Base-by-base conservation (phyloP, 2,888 invertebrate species). In the Pyrgus malvae region DNA sequence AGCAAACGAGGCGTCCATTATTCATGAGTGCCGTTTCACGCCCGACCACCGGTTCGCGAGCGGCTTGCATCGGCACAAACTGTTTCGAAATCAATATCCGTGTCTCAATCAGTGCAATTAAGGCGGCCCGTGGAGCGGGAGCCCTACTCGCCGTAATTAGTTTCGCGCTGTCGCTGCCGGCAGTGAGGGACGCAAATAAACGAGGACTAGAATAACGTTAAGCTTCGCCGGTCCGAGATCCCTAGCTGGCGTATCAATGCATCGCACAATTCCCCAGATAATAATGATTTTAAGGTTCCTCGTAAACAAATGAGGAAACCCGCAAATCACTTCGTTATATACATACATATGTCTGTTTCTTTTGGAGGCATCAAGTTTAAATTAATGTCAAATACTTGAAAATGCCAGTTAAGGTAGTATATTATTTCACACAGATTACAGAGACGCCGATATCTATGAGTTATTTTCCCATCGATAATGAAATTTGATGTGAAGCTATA, bases 81-180 rank as follows among this genome's bases (percentile, higher is more conserved):
- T 82, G 81, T 83, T 84, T 80, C 81, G 60, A 80, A 88, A 89
- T 87, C 89, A 84, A 89, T 89, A 88, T 86, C 85, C 82, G 80
- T 86, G 86, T 88, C 85, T 88, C 84, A 87, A 88, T 89, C 87
- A 87, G 82, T 76, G 83, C 84, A 87, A 89, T 89, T 87, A 87
- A 79, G 78, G 79, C 74, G 72, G 74, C 70, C 78, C 73, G 69
- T 69, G 64, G 67, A 72, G 69, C 76, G 68, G 76, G 76, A 76
- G 72, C 73, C 77, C 74, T 74, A 76, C 79, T 78, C 77, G 70
- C 63, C 72, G 78, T 87, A 86, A 87, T 89, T 87, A 87, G 86
- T 81, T 85, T 79, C 80, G 76, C 81, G 72, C 77, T 76, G 73
- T 53, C 76, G 73, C 46, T 48, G 46, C 66, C 72, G 74, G 63